Base-by-base conservation (phyloP, 2,888 invertebrate species). In the Zaprionus bogoriensis region DNA sequence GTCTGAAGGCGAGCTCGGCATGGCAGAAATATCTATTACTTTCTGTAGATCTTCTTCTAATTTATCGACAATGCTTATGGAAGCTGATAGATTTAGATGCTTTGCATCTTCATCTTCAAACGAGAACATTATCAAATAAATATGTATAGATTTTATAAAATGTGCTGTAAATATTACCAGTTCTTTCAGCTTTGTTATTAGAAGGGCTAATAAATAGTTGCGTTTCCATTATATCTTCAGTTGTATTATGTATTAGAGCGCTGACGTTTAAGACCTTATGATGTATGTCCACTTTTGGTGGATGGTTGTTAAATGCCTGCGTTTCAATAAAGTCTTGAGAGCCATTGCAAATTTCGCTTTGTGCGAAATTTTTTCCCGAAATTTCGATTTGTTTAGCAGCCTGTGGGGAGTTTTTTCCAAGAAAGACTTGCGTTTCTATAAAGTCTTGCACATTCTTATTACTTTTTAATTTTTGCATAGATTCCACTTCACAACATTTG, bases 221-320 rank as follows among this genome's bases (percentile, higher is more conserved):
- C 1, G 75, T 74, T 5, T 58, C 75, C 17, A 36, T 30, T 17
- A 51, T 22, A 46, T 74, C 75, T 4, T 69, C 58, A 1, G 17
- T 25, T 4, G n/a, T 22, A 27, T 7, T 36, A 9, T 36, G 32
- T 36, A 36, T 36, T 6, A 17, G 14, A 9, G 32, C 32, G 17
- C 17, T 36, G 32, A 36, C 32, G 32, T 42, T 46, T 4, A 54
- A 22, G 10, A n/a, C 32, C 6, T 28, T 17, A 1, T 14, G 14
- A 0, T 6, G n/a, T 4, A 25, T 1, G 7, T 25, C 14, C 0
- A 19, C 22, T 7, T 7, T 25, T 9, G 45, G n/a, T n/a, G n/a
- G n/a, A n/a, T n/a, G n/a, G n/a, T n/a, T n/a, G n/a, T n/a, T 32
- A 48, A 68, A 55, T 12, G 30, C 3, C 14, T 53, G 52, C 10